Evolutionary conservation across 1,140 invertebrate species (phyloP).

Genomic region (Homarus americanus): DNA sequence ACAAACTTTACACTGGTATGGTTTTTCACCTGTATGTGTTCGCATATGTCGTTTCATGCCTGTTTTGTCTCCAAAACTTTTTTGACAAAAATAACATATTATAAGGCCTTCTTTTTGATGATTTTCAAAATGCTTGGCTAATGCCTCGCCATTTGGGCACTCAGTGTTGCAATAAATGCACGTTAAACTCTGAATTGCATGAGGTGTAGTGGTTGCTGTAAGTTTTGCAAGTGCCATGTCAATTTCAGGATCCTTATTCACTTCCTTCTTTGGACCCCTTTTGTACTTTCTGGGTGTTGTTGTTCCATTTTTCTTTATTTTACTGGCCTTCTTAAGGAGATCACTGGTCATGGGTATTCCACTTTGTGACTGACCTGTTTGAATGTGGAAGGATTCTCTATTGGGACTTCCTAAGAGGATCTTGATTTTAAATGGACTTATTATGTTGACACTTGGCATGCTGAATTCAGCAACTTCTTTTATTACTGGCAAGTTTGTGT

Average conservation of each 20-base stretch:
- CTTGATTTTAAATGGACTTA: constrained; percentile 65
- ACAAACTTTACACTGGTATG: constrained; percentile 77
- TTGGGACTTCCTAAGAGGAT: constrained; percentile 50
- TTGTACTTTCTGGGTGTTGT: background rate
- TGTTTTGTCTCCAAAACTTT: constrained; percentile 81
- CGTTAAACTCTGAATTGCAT: constrained; percentile 33
- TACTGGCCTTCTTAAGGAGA: background rate
- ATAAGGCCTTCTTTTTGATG: constrained; percentile 67
- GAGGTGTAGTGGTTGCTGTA: background rate
- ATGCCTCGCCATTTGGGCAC: constrained; percentile 37
- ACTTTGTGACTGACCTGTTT: background rate
- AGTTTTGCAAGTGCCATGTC: background rate
- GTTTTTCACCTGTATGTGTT: constrained; percentile 76
- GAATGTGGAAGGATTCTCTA: constrained; percentile 11
- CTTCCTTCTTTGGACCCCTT: background rate
- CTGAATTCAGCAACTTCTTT: constrained; percentile 1
- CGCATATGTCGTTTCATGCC: constrained; percentile 86
- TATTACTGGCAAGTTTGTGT: background rate
- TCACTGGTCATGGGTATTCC: background rate
- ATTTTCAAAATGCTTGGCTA: constrained; percentile 59
- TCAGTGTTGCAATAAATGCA: constrained; percentile 49
- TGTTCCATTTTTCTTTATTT: constrained; percentile 8
- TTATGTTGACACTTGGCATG: constrained; percentile 61
- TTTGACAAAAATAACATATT: constrained; percentile 69
- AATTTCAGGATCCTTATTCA: background rate